Conservation (phyloP, 2,888 invertebrate genomes). For the Pseudolycoriella hygida region DNA sequence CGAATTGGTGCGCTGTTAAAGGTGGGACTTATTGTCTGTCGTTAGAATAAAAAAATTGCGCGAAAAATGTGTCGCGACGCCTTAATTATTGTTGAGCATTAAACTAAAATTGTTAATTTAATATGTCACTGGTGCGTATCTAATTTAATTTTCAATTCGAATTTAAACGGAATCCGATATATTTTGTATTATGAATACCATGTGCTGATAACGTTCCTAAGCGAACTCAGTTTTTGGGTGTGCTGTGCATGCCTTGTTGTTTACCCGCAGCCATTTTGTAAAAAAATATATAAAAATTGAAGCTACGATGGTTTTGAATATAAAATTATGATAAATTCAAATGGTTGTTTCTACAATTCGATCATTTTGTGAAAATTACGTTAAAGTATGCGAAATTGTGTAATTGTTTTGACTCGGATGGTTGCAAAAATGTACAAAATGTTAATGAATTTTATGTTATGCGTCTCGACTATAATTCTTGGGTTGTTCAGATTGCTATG, state of each 20-base stretch:
- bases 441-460: no score
- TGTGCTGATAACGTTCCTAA: not conserved
- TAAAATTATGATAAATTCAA: not conserved
- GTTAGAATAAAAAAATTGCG: conserved; percentile 2
- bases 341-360: no score
- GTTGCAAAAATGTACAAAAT: no score
- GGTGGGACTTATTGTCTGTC: conserved; percentile 5
- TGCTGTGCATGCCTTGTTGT: conserved; percentile 1
- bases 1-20: conserved; percentile 7
- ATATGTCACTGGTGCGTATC: not conserved
- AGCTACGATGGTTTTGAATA: not conserved
- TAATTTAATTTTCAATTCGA: not conserved
- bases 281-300: not conserved
- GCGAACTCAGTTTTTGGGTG: not conserved
- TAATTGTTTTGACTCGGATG: no score
- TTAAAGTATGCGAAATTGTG: no score
- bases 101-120: no score
- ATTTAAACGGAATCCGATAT: not conserved
- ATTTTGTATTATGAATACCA: not conserved
- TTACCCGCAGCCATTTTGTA: not conserved
- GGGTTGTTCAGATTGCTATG: no score
- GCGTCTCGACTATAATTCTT: no score
- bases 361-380: no score
- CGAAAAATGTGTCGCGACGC: conserved; percentile 2
- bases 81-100: not conserved